phyloP scores from a whole-genome alignment of 2,888 invertebrate genomes.

The Oeneis ivallda region DNA sequence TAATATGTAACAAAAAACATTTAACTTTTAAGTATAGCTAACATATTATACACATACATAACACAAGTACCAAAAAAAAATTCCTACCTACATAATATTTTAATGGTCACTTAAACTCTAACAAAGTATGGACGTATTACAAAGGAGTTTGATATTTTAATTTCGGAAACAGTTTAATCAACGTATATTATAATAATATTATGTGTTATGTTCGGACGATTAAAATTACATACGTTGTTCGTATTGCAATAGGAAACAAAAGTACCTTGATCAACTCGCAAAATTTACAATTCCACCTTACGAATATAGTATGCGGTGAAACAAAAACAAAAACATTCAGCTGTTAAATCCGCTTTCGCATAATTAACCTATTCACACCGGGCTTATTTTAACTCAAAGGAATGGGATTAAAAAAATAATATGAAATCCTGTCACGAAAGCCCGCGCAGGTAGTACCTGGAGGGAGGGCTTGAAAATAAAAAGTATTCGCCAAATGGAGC shows the following conservation, averaged over 20 bases:
- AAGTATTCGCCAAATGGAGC: conserved; percentile 49
- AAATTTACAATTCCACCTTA: background rate
- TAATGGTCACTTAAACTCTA: background rate
- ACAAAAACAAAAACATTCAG: conserved; percentile 18
- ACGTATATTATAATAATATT: background rate
- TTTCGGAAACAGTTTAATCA: background rate
- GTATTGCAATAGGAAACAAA: background rate
- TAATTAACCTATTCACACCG: conserved; percentile 35
- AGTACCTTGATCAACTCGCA: background rate
- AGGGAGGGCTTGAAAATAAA: conserved; percentile 38
- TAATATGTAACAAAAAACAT: too few species aligned
- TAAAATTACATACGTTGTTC: background rate
- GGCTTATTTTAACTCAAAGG: conserved; percentile 24
- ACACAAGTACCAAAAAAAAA: too few species aligned
- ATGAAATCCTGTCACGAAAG: conserved; percentile 31
- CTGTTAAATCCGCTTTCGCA: conserved; percentile 26
- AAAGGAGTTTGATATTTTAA: background rate
- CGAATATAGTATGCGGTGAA: background rate
- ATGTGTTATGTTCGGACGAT: background rate
- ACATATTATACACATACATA: too few species aligned
- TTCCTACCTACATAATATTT: too few species aligned
- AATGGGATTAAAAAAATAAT: conserved; percentile 29
- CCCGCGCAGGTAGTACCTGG: conserved; percentile 20
- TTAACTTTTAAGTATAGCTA: too few species aligned
- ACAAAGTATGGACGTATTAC: background rate